Conservation (phyloP, 2,888 invertebrate genomes). For the Lacanobia wlatinum region DNA sequence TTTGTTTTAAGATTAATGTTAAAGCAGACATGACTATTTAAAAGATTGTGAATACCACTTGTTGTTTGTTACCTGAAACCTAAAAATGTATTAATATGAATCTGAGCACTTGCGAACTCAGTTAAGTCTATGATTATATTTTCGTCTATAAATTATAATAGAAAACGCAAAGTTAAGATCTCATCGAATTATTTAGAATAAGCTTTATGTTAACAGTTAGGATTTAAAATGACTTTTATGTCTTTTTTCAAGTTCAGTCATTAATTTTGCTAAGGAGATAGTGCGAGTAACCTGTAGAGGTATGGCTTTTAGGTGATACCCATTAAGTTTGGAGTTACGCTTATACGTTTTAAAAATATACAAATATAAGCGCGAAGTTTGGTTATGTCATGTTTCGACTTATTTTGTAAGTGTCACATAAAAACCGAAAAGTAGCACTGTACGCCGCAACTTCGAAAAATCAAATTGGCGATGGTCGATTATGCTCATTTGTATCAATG, state of each 20-base stretch:
- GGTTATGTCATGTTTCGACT: too few species aligned
- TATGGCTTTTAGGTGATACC: neutral
- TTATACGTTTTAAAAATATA: neutral
- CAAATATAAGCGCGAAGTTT: neutral
- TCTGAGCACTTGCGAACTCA: conserved; percentile 37
- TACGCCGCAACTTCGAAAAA: neutral
- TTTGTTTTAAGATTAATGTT: conserved; percentile 8
- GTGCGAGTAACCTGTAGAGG: neutral
- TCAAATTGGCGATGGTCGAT: too few species aligned
- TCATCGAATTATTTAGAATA: conserved; percentile 64
- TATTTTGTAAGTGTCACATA: neutral
- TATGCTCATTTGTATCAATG: neutral
- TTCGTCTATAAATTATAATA: conserved; percentile 33
- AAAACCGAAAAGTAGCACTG: too few species aligned
- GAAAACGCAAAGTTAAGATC: conserved; percentile 64
- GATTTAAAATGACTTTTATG: conserved; percentile 23
- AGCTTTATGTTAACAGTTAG: conserved; percentile 48
- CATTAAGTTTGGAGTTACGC: neutral
- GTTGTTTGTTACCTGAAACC: conserved; percentile 27
- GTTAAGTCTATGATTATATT: conserved; percentile 42
- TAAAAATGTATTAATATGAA: conserved; percentile 45
- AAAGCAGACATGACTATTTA: conserved; percentile 22
- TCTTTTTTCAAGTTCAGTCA: conserved; percentile 38
- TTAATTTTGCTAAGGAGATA: conserved; percentile 22
- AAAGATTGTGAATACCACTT: conserved; percentile 10